These are phyloP conservation scores for Xanthostigma xanthostigma DNA, from an alignment of 2,888 invertebrate genomes.

Conservation along the genomic window DNA sequence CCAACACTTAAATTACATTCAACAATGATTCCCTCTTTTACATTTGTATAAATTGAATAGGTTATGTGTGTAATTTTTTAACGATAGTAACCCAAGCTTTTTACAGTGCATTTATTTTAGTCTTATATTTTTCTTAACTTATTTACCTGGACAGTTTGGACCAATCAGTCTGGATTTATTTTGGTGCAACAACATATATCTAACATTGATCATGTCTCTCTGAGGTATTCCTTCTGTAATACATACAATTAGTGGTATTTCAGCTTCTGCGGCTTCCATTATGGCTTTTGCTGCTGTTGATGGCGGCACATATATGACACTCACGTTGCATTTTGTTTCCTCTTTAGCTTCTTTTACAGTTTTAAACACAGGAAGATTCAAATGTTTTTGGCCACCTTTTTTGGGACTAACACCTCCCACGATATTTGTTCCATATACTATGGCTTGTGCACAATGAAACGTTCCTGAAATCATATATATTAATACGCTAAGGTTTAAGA, in stretches of 20 bases:
- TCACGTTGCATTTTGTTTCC: constrained; percentile 49
- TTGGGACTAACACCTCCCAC: constrained; percentile 69
- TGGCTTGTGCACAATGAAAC: constrained; percentile 51
- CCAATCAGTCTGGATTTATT: constrained; percentile 60
- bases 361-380: constrained; percentile 46
- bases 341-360: constrained; percentile 50
- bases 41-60: too few relatives aligned
- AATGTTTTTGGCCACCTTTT: constrained; percentile 68
- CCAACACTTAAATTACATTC: too few relatives aligned
- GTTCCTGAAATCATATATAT: constrained; percentile 35
- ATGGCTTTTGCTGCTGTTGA: constrained; percentile 53
- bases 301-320: constrained; percentile 69
- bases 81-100: too few relatives aligned
- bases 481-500: too few relatives aligned
- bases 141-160: constrained; percentile 62
- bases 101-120: too few relatives aligned
- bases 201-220: constrained; percentile 71
- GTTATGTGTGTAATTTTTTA: too few relatives aligned
- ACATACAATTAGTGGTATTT: constrained; percentile 60
- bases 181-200: constrained; percentile 43
- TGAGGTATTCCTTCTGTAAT: constrained; percentile 67
- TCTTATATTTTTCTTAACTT: too few relatives aligned
- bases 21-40: too few relatives aligned
- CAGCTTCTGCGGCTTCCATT: constrained; percentile 57
- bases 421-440: constrained; percentile 67